Conservation (phyloP, 2,113 vertebrate genomes). For the Limanda limanda region DNA sequence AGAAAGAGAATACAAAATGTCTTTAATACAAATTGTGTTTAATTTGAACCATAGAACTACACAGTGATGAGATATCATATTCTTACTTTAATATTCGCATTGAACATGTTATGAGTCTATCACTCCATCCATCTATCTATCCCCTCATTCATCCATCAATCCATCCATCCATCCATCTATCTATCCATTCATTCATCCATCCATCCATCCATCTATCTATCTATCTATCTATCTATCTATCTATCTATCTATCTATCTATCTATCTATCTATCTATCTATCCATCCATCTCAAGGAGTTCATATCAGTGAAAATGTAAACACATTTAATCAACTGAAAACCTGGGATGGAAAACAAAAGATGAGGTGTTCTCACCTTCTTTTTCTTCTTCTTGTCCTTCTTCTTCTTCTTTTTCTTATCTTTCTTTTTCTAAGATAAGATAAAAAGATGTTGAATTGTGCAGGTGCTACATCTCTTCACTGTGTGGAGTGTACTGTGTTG, state of each 20-base stretch:
- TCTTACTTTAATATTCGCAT: not conserved
- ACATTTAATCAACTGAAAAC: not conserved
- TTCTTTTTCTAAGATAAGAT: constrained; percentile 35
- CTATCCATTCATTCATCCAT: not conserved
- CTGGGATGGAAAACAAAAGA: not conserved
- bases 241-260: too few relatives aligned
- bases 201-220: too few relatives aligned
- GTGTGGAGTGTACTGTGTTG: not conserved
- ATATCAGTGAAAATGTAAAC: too few relatives aligned
- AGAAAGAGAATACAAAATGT: not conserved
- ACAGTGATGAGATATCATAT: not conserved
- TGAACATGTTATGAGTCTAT: too few relatives aligned
- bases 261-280: not conserved
- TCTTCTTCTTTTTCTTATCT: constrained; percentile 52
- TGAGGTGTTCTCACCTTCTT: constrained; percentile 27
- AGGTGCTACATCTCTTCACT: not conserved
- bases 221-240: not conserved
- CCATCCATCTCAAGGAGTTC: not conserved
- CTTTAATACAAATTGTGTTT: too few relatives aligned
- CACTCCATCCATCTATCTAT: not conserved
- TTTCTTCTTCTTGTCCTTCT: constrained; percentile 47
- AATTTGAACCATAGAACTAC: too few relatives aligned
- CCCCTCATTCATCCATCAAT: too few relatives aligned
- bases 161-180: not conserved
- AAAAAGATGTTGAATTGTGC: not conserved